Evolutionary conservation across 2,113 vertebrate species (phyloP).

Genomic region (Chlamydotis undulata): DNA sequence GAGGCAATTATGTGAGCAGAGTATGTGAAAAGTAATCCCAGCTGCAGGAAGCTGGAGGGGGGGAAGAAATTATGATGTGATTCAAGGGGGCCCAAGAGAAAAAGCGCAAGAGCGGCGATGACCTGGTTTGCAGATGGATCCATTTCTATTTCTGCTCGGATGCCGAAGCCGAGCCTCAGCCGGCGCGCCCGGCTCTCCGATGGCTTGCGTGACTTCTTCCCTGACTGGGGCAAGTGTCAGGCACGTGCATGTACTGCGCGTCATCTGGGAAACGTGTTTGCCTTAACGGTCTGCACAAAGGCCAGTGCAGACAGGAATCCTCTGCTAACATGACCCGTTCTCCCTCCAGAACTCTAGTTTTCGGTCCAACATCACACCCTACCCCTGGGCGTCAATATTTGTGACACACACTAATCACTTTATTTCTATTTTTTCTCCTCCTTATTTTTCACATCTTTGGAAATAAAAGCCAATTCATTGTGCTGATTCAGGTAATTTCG

Average conservation of each 20-base stretch:
- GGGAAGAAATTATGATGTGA: conserved; percentile 16
- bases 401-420: not conserved
- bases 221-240: not conserved
- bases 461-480: not conserved
- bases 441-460: not conserved
- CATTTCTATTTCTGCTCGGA: conserved; percentile 38
- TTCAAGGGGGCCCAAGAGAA: conserved; percentile 52
- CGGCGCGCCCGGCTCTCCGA: not conserved
- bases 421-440: not conserved
- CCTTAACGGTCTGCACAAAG: not conserved
- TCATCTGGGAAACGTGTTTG: not conserved
- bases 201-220: conserved; percentile 28
- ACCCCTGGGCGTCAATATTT: not conserved
- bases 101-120: conserved; percentile 16
- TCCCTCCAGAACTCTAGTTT: not conserved
- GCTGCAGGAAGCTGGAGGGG: conserved; percentile 9
- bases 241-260: not conserved
- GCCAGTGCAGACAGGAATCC: not conserved
- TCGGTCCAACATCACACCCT: not conserved
- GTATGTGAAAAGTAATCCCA: conserved; percentile 42
- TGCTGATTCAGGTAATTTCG: not conserved
- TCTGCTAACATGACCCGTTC: not conserved
- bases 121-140: conserved; percentile 61
- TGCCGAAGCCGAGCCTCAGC: not conserved
- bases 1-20: conserved; percentile 50